Evolutionary conservation across 2,797 vertebrate species (phyloP).

Genomic region (Luscinia megarhynchos): DNA sequence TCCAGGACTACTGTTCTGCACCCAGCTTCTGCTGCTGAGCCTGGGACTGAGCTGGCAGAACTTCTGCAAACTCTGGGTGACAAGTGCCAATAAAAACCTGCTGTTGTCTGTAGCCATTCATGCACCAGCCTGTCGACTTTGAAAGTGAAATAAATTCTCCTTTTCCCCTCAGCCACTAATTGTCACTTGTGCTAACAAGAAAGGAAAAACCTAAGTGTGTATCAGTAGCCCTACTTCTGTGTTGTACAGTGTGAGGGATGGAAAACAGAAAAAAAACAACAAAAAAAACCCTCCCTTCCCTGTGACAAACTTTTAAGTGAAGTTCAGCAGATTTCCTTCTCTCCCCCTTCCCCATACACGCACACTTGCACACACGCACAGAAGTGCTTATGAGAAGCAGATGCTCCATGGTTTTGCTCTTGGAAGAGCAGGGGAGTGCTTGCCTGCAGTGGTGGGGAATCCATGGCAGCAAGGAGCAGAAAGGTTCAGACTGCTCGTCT

Average conservation of each 20-base stretch:
- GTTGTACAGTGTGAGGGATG: neutral
- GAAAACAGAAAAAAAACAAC: neutral
- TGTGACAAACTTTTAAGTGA: slow-evolving; percentile 21
- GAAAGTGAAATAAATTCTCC: neutral
- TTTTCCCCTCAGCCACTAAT: neutral
- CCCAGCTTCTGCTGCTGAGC: neutral
- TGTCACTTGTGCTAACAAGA: neutral
- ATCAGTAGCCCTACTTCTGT: neutral
- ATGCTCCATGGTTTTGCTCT: slow-evolving; percentile 67
- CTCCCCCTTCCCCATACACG: neutral
- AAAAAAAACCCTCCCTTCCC: neutral
- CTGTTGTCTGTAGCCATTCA: neutral
- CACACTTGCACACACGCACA: slow-evolving; percentile 26
- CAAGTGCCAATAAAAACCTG: neutral
- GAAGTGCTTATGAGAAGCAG: slow-evolving; percentile 78
- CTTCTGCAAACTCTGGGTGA: neutral
- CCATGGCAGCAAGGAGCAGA: neutral
- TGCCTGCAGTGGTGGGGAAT: neutral
- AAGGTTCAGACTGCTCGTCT: slow-evolving; percentile 15
- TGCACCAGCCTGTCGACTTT: neutral
- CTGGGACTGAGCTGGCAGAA: neutral
- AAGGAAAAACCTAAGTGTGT: neutral
- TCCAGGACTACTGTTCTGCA: neutral
- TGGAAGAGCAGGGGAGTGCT: slow-evolving; percentile 52
- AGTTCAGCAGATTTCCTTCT: slow-evolving; percentile 65